Percentiles rank a stretch among this genome's conserved stretches.
phyloP scores from a whole-genome alignment of 2,113 vertebrate genomes.

The Chaetodon trifascialis region DNA sequence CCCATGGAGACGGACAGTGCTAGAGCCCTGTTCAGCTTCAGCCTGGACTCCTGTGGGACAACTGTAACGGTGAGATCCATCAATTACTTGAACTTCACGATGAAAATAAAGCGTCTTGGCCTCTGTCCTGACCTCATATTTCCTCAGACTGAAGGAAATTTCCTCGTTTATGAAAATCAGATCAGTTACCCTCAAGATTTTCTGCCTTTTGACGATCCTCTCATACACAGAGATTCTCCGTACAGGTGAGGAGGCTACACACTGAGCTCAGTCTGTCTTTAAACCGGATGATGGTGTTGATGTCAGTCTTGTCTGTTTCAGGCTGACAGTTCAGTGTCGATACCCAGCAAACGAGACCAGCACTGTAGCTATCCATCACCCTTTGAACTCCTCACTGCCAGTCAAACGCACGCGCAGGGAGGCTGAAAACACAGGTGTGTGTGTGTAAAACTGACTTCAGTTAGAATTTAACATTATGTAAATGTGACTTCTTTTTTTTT shows the following conservation, averaged over 20 bases:
- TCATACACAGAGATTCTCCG: slow-evolving; percentile 77
- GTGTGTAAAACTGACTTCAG: no score
- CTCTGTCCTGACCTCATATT: slow-evolving; percentile 1
- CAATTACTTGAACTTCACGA: neutral
- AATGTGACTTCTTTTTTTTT: neutral
- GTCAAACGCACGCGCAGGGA: neutral
- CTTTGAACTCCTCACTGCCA: slow-evolving; percentile 6
- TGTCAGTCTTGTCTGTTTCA: slow-evolving; percentile 31
- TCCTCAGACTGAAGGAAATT: slow-evolving; percentile 69
- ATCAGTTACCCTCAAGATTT: slow-evolving; percentile 69
- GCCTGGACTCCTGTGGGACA: slow-evolving; percentile 77
- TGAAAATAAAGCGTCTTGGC: neutral
- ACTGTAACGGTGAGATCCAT: slow-evolving; percentile 60
- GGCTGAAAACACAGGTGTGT: slow-evolving; percentile 20
- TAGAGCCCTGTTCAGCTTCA: slow-evolving; percentile 78
- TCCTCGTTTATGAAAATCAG: slow-evolving; percentile 82
- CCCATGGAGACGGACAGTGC: slow-evolving; percentile 70
- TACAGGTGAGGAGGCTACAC: slow-evolving; percentile 71
- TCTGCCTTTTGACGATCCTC: slow-evolving; percentile 50
- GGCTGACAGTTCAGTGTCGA: slow-evolving; percentile 74
- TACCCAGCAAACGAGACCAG: slow-evolving; percentile 70
- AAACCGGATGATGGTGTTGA: neutral
- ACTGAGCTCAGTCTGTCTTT: neutral
- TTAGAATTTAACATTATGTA: neutral
- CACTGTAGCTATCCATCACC: neutral